Percentiles rank a stretch among this genome's conserved stretches.
phyloP scores from a whole-genome alignment of 2,113 vertebrate genomes.

The Charina bottae region DNA sequence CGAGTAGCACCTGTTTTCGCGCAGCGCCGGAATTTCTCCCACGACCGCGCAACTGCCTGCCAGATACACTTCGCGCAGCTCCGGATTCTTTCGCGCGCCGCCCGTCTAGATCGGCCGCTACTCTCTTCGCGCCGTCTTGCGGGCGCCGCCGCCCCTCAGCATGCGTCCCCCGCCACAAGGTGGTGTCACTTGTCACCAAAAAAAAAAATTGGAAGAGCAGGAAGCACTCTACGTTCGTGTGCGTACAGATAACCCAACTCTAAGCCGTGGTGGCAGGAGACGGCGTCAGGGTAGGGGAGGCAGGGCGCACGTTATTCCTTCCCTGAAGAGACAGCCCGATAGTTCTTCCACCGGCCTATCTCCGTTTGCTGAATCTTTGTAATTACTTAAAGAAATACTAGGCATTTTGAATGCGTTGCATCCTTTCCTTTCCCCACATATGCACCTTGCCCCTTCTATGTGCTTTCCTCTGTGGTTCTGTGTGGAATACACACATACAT shows the following conservation, averaged over 20 bases:
- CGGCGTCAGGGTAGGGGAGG: background rate
- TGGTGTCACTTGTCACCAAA: background rate
- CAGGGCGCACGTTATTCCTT: background rate
- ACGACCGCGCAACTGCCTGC: background rate
- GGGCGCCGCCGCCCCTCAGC: background rate
- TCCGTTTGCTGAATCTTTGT: background rate
- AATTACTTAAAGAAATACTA: background rate
- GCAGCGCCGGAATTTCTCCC: background rate
- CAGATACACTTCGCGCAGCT: background rate
- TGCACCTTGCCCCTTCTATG: background rate
- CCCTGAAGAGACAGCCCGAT: background rate
- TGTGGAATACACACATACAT: background rate
- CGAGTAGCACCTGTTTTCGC: background rate
- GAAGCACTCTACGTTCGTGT: background rate
- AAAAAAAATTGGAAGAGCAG: background rate
- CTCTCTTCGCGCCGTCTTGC: background rate
- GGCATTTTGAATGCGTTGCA: background rate
- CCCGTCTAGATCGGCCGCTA: background rate
- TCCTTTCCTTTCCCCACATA: background rate
- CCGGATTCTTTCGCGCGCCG: background rate
- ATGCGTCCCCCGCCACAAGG: background rate
- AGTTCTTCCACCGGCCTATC: background rate
- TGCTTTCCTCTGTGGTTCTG: background rate
- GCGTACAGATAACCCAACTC: background rate
- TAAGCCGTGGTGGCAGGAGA: background rate